Conservation (phyloP, 2,888 invertebrate species). For the Chymomyza amoena region DNA sequence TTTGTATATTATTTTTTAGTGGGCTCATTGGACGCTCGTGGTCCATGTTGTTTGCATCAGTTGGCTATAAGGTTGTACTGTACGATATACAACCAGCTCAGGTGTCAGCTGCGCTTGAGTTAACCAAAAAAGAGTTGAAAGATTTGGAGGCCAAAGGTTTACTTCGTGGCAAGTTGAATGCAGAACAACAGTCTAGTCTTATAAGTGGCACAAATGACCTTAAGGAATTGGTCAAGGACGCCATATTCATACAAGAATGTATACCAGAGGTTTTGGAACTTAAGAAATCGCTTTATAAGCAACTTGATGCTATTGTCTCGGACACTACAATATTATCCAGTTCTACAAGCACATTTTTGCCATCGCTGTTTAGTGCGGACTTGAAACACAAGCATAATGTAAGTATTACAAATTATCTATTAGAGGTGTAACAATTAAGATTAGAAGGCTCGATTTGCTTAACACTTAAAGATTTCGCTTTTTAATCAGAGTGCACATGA, state of each 20-base stretch:
- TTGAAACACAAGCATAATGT: conserved; percentile 86
- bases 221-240: conserved; percentile 85
- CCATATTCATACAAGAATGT: conserved; percentile 94
- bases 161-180: conserved; percentile 87
- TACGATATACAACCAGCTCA: conserved; percentile 91
- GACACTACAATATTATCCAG: conserved; percentile 90
- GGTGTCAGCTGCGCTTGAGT: conserved; percentile 85
- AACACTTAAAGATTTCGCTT: background rate
- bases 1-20: conserved; percentile 79
- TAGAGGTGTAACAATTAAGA: background rate
- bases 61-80: conserved; percentile 91
- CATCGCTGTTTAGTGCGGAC: conserved; percentile 90
- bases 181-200: conserved; percentile 86
- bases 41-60: conserved; percentile 97
- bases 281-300: conserved; percentile 88
- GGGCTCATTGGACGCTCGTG: conserved; percentile 97
- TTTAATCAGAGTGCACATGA: too few relatives aligned
- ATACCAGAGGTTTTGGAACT: conserved; percentile 93
- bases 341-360: conserved; percentile 95
- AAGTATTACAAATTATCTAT: conserved; percentile 40
- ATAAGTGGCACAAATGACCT: conserved; percentile 87
- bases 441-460: background rate
- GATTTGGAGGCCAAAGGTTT: conserved; percentile 85
- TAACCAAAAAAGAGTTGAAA: conserved; percentile 86
- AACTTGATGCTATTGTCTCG: conserved; percentile 88